Evolutionary conservation across 2,888 invertebrate genomes (phyloP).

Genomic region (Craniophora ligustri): DNA sequence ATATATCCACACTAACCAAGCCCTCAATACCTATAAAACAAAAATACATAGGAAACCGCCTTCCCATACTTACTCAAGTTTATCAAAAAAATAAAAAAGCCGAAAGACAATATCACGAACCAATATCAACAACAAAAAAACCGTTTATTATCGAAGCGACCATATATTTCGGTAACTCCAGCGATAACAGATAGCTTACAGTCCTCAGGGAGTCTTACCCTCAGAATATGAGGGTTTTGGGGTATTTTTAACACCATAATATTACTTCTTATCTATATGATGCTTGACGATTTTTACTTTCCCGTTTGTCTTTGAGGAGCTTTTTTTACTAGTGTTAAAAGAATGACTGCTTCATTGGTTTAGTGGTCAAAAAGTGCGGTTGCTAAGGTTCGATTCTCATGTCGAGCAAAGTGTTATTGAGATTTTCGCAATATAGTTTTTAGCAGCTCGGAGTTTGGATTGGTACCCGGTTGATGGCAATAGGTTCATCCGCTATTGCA

Average conservation of each 20-base stretch:
- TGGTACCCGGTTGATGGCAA: too few relatives aligned
- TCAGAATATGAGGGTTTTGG: constrained; percentile 53
- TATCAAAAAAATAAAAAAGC: background rate
- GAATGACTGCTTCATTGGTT: too few relatives aligned
- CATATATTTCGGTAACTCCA: constrained; percentile 62
- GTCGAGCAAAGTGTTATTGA: too few relatives aligned
- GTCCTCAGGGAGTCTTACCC: constrained; percentile 65
- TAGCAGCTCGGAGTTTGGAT: too few relatives aligned
- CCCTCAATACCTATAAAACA: background rate
- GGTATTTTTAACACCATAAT: constrained; percentile 34
- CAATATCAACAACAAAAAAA: constrained; percentile 52
- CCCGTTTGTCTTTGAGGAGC: background rate
- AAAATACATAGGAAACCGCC: too few relatives aligned
- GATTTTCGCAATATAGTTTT: too few relatives aligned
- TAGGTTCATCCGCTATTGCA: too few relatives aligned
- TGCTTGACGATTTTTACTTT: constrained; percentile 27
- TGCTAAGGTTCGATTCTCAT: too few relatives aligned
- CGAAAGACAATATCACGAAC: constrained; percentile 9
- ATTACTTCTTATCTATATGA: constrained; percentile 45
- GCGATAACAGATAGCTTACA: constrained; percentile 58
- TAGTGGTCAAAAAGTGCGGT: too few relatives aligned
- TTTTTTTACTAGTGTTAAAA: background rate
- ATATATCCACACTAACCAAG: too few relatives aligned
- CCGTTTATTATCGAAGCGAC: constrained; percentile 61
- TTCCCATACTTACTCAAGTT: background rate